Evolutionary conservation across 1,140 invertebrate genomes (phyloP), one percentile per base, ranked within the genome.

Genomic region (Drosophila aff.): DNA sequence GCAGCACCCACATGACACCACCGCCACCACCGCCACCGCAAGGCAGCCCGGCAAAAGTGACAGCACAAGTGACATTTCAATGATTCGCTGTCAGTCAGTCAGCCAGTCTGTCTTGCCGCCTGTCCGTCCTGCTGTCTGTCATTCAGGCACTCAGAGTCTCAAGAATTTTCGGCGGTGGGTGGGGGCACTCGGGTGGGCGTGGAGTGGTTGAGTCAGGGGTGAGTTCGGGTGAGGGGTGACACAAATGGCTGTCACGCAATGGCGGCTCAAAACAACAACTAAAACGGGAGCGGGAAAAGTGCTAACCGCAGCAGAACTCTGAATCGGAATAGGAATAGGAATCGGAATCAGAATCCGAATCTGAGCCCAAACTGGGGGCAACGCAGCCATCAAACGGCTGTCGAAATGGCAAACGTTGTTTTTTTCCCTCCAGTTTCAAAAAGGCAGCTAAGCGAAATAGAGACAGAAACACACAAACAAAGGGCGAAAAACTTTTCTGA

Each of bases 51-150:
- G 53, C 53, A 73, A 58, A 79, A 79, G 76, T 79, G 77, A 79
- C 77, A 79, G 77, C 76, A 66, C 76, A 80, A 80, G 78, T 80
- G 76, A 80, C 78, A 80, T 80, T 80, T 80, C 76, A 80, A 80
- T 80, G 77, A 79, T 80, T 80, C 57, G 76, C 76, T 80, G 78
- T 80, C 77, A 79, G 65, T 72, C 76, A 78, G 76, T 71, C 76
- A 79, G 65, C 36, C 64, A 62, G 60, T 47, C 47, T 31, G 50
- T 73, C 68, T 36, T 28, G 26, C 50, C 2, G 2, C 16, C 50
- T 28, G 41, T 23, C 49, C 21, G 26, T n/a, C 68, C 8, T 23
- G 33, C 71, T 40, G 41, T 52, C 72, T 58, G 73, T 59, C 73
- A 55, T 66, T 59, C 52, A 36, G 64, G 64, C 67, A 71, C 67